Evolutionary conservation across 2,888 invertebrate genomes (phyloP).

Genomic region (Chymomyza caudatula): DNA sequence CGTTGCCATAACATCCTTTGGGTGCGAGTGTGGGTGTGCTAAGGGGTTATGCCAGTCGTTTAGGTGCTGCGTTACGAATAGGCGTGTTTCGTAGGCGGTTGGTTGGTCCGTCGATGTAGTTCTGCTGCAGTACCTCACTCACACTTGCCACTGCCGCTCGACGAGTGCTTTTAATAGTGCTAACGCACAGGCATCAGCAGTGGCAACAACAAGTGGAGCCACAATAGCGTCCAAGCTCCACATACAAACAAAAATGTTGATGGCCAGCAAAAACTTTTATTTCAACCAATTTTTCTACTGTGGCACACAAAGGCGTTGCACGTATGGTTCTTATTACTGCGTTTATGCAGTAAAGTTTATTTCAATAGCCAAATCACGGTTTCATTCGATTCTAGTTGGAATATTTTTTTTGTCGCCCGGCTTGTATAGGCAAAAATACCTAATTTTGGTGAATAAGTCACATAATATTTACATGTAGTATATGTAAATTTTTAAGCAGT

Average conservation of each 20-base stretch:
- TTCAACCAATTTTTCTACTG: conserved; percentile 32
- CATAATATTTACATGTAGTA: too few relatives aligned
- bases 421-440: too few relatives aligned
- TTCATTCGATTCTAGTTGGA: too few relatives aligned
- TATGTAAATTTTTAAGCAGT: too few relatives aligned
- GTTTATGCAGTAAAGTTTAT: not conserved
- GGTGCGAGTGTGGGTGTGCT: not conserved
- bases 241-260: conserved; percentile 11
- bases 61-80: not conserved
- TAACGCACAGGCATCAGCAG: conserved; percentile 29
- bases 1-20: not conserved
- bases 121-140: conserved; percentile 17
- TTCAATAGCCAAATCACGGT: not conserved
- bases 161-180: not conserved
- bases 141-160: not conserved
- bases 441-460: too few relatives aligned
- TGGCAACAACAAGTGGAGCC: not conserved
- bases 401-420: too few relatives aligned
- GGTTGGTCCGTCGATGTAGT: conserved; percentile 8
- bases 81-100: not conserved
- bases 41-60: not conserved
- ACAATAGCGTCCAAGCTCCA: not conserved
- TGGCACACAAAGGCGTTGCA: not conserved
- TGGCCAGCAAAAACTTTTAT: conserved; percentile 37
- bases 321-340: not conserved